Evolutionary conservation across 2,113 vertebrate genomes (phyloP).

Genomic region (Mirounga angustirostris): DNA sequence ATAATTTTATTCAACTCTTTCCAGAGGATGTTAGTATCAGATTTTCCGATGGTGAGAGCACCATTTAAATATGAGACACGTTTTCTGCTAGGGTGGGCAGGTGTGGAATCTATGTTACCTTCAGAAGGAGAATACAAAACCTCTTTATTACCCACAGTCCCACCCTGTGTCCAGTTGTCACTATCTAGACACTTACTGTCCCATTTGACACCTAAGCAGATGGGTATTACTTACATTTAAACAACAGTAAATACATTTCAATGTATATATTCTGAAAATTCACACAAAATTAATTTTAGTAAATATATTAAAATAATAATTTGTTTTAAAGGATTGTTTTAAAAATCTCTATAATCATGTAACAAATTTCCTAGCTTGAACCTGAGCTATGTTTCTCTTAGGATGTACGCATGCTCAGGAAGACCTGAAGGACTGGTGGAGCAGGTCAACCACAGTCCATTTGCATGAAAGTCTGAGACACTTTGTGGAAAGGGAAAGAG

Average conservation of each 20-base stretch:
- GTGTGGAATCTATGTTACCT: not conserved
- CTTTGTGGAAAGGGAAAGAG: too few species aligned
- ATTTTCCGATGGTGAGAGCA: not conserved
- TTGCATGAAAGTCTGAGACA: not conserved
- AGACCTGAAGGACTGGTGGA: fast-evolving
- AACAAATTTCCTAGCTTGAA: not conserved
- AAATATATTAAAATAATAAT: not conserved
- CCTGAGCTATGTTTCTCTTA: not conserved
- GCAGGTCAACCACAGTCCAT: fast-evolving
- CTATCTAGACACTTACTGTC: not conserved
- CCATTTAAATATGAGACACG: not conserved
- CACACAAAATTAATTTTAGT: not conserved
- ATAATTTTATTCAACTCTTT: not conserved
- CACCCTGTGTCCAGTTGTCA: not conserved
- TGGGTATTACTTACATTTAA: not conserved
- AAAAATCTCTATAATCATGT: not conserved
- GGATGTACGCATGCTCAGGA: not conserved
- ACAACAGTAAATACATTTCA: not conserved
- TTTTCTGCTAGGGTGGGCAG: fast-evolving
- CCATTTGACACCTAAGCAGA: not conserved
- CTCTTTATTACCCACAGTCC: not conserved
- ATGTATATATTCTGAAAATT: not conserved
- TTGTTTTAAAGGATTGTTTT: not conserved
- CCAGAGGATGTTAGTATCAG: not conserved
- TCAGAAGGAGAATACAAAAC: too few species aligned